Evolutionary conservation across 1,140 invertebrate species (phyloP).

Genomic region (Batillaria attramentaria): DNA sequence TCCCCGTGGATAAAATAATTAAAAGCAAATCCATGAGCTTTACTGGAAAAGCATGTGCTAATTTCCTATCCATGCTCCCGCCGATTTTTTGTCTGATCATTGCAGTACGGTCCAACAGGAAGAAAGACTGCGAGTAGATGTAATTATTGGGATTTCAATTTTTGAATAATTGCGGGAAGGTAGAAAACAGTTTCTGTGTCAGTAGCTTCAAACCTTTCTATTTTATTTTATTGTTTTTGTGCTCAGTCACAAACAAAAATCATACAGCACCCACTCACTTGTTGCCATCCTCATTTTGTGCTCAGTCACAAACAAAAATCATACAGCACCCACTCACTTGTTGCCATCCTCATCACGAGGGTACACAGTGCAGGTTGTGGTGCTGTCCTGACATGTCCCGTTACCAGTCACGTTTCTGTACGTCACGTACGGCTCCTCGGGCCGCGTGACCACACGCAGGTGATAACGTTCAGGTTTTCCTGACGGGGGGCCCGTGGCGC

Average conservation of each 20-base stretch:
- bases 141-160: too few species aligned
- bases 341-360: constrained; percentile 28
- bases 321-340: constrained; percentile 41
- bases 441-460: constrained; percentile 94
- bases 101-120: too few species aligned
- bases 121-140: too few species aligned
- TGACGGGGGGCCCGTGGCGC: constrained; percentile 94
- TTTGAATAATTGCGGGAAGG: too few species aligned
- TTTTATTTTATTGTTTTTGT: background rate
- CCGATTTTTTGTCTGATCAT: too few species aligned
- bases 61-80: too few species aligned
- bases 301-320: background rate
- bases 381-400: constrained; percentile 50
- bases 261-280: too few species aligned
- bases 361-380: constrained; percentile 45
- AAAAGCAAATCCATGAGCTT: too few species aligned
- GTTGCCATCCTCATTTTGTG: background rate
- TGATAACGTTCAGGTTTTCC: constrained; percentile 98
- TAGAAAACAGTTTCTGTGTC: too few species aligned
- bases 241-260: background rate
- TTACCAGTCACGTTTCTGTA: constrained; percentile 52
- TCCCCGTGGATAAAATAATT: too few species aligned
- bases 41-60: too few species aligned
- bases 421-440: constrained; percentile 94
- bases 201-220: too few species aligned